phyloP scores from a whole-genome alignment of 2,888 invertebrate genomes.

The Troides oblongomaculatus region DNA sequence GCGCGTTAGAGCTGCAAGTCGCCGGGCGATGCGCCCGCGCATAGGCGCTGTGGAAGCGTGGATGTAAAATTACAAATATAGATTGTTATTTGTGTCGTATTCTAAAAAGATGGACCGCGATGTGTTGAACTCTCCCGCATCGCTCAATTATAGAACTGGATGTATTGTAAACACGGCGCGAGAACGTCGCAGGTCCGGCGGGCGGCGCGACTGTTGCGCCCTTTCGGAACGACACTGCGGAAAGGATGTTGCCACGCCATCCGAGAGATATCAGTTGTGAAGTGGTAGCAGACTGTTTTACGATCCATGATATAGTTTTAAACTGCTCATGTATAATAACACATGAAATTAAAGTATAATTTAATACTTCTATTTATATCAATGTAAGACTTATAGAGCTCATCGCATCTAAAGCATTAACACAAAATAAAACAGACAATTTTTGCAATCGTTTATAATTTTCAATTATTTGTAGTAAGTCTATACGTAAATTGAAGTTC shows the following conservation, averaged over 20 bases:
- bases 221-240: conserved; percentile 50
- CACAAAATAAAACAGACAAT: too few species aligned
- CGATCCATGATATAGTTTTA: not conserved
- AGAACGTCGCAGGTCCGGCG: conserved; percentile 53
- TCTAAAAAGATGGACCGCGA: conserved; percentile 80
- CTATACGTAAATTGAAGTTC: too few species aligned
- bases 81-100: conserved; percentile 80
- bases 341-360: too few species aligned
- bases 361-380: too few species aligned
- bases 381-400: too few species aligned
- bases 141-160: conserved; percentile 78
- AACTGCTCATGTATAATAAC: not conserved
- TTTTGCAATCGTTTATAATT: too few species aligned
- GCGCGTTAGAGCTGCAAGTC: conserved; percentile 49
- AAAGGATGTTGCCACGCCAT: conserved; percentile 56
- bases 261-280: conserved; percentile 48
- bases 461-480: too few species aligned
- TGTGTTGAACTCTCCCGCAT: conserved; percentile 80
- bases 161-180: conserved; percentile 61
- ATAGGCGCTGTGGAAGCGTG: conserved; percentile 64
- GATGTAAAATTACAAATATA: conserved; percentile 78
- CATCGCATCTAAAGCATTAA: too few species aligned
- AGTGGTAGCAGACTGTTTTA: conserved; percentile 1
- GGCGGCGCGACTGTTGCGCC: conserved; percentile 50
- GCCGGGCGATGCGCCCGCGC: conserved; percentile 40